Conservation (phyloP, 2,113 vertebrate species). For the Numida meleagris region DNA sequence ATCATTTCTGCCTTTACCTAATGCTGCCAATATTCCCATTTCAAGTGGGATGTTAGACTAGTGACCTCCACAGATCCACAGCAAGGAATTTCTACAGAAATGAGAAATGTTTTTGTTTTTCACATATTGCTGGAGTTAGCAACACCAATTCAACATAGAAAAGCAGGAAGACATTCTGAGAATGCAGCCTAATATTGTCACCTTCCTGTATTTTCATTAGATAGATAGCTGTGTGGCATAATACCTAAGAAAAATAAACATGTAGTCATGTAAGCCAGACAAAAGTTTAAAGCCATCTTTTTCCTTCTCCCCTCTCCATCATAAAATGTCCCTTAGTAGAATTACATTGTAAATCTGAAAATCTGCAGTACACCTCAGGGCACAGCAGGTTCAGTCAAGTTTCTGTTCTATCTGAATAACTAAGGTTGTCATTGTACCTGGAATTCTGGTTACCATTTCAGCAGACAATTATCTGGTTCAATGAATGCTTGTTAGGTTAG, state of each 20-base stretch:
- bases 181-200: neutral
- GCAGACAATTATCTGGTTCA: neutral
- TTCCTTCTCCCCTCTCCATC: rapidly evolving
- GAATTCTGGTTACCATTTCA: neutral
- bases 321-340: neutral
- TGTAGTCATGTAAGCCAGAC: neutral
- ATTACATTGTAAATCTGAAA: neutral
- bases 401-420: neutral
- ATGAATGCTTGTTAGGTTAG: neutral
- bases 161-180: neutral
- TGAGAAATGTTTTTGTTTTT: neutral
- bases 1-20: neutral
- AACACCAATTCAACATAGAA: neutral
- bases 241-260: neutral
- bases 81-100: neutral
- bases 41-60: neutral
- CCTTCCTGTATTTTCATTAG: neutral
- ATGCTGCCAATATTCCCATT: neutral
- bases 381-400: neutral
- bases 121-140: neutral
- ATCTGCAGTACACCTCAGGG: neutral
- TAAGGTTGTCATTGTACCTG: neutral
- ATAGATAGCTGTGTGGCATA: neutral
- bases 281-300: neutral
- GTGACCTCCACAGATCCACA: neutral